Conservation (phyloP, 35 echinoderm and acorn worm genomes). For the Hemicentrotus pulcherrimus region DNA sequence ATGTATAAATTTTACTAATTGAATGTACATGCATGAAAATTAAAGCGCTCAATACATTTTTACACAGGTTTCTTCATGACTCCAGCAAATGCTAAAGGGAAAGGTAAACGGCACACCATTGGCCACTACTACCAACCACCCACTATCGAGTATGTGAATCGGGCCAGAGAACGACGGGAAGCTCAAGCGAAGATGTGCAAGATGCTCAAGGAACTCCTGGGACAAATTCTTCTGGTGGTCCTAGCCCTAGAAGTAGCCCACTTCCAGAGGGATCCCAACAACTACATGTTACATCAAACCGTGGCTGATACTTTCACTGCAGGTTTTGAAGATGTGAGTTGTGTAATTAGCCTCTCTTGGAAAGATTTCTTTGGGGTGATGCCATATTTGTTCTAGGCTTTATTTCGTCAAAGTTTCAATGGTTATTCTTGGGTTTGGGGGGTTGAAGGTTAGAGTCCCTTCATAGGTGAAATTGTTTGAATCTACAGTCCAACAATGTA, state of each 20-base stretch:
- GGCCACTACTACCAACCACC: conserved; percentile 76
- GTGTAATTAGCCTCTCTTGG: neutral
- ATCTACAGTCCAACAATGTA: too few species aligned
- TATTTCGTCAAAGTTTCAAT: too few species aligned
- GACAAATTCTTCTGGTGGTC: conserved; percentile 74
- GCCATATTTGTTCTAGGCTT: too few species aligned
- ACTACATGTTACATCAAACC: conserved; percentile 60
- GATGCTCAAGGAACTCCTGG: conserved; percentile 69
- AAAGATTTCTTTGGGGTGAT: neutral
- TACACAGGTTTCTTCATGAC: neutral
- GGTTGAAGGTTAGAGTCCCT: too few species aligned
- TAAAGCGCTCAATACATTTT: neutral
- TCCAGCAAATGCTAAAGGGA: neutral
- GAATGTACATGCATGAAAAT: neutral
- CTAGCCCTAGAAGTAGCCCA: conserved; percentile 81
- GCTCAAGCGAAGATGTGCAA: conserved; percentile 77
- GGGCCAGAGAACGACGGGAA: conserved; percentile 66
- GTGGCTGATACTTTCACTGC: conserved; percentile 60
- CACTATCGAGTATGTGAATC: conserved; percentile 51
- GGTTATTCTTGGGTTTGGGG: too few species aligned
- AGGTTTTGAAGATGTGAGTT: conserved; percentile 63
- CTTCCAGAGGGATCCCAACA: conserved; percentile 67
- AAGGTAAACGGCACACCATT: neutral
- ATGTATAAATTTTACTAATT: neutral
- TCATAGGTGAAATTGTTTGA: too few species aligned